Percentiles rank a stretch among this genome's conserved stretches.
Evolutionary conservation across 2,888 invertebrate species (phyloP).

Genomic region (Meteorus colon): DNA sequence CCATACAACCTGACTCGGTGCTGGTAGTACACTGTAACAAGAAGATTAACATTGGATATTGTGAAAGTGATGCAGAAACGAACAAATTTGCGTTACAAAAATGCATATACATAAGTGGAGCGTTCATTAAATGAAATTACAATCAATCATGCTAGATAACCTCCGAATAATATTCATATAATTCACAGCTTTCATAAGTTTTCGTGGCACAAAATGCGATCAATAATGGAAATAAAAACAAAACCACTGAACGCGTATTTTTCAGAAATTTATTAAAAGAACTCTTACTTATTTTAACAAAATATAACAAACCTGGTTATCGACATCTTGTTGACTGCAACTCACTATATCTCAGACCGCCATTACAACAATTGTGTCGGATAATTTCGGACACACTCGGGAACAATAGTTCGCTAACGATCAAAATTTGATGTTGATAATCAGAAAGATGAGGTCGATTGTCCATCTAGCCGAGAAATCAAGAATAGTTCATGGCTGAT

Average conservation of each 20-base stretch:
- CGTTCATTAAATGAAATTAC: neutral
- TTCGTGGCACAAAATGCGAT: too few species aligned
- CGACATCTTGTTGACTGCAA: slow-evolving; percentile 53
- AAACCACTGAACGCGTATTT: too few species aligned
- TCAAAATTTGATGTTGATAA: too few species aligned
- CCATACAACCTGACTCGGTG: slow-evolving; percentile 90
- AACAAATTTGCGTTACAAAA: neutral
- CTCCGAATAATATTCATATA: neutral
- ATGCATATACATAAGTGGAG: neutral
- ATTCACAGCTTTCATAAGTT: slow-evolving; percentile 1
- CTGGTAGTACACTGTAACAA: slow-evolving; percentile 84
- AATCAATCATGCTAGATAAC: neutral
- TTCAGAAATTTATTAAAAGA: neutral
- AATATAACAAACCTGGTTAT: slow-evolving; percentile 48
- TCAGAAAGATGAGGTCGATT: too few species aligned
- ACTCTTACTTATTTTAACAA: neutral
- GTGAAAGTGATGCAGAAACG: neutral
- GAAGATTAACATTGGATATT: neutral
- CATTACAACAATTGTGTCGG: neutral
- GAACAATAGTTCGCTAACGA: too few species aligned
- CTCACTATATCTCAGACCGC: neutral
- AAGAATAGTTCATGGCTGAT: too few species aligned
- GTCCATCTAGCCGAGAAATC: too few species aligned
- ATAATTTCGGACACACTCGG: neutral
- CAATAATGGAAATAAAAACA: too few species aligned